Evolutionary conservation across 1,140 invertebrate genomes (phyloP), one percentile per base, ranked within the genome.

Genomic region (Nebria ingens): DNA sequence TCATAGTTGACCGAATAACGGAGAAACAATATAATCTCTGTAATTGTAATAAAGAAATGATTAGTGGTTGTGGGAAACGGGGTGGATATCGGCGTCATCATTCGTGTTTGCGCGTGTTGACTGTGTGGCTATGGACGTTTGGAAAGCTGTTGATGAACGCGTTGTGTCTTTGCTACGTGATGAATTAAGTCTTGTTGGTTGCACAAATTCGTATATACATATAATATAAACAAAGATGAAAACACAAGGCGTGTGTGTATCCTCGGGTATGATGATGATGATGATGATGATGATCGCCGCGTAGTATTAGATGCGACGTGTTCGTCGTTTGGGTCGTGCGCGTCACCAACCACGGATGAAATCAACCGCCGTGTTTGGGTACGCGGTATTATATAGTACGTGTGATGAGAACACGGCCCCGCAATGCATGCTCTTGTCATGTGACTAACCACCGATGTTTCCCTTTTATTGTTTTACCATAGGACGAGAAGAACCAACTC

Each of bases 391-490:
- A 34, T 34, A n/a, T n/a, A n/a, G 25, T 9, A 58, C n/a, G 17
- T 22, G 21, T n/a, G n/a, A n/a, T n/a, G n/a, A n/a, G 56, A 59
- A 58, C 56, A 55, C 38, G 34, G 54, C 56, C 40, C 17, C 9
- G 40, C 40, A 11, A 63, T 67, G 65, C 65, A 68, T 68, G 67
- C 60, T 12, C 54, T 61, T 68, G 67, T 67, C 64, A 66, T 68
- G 62, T 68, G 74, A 77, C 76, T 75, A 78, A 76, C 75, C 71
- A 71, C 75, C 75, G 74, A 77, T 79, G 74, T 78, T 79, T 78
- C 73, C 76, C 74, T 78, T 78, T 77, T 77, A 75, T 78, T 77
- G 75, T 79, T 75, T 67, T 63, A 68, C 65, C 66, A 66, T 68
- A 68, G 66, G 66, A 68, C 64, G 65, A 68, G 66, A 68, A 68